Percentiles rank a stretch among this genome's conserved stretches.
These are phyloP conservation scores for Steinernema carpocapsae DNA, from an alignment of 2,888 invertebrate species.

Conservation along the genomic window DNA sequence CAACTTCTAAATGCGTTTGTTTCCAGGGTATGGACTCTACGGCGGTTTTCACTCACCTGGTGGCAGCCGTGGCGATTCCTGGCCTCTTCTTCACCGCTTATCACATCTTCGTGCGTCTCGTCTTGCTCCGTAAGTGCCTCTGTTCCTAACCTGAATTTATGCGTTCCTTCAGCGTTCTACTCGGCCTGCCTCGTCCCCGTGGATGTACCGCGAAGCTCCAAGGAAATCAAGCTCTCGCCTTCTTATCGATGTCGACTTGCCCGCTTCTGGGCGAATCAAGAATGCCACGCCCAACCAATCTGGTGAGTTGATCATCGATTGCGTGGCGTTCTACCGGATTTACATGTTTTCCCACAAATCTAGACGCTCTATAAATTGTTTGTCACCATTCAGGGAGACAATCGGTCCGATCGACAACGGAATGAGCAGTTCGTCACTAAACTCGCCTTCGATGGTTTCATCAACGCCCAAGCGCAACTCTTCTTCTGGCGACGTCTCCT, in stretches of 20 bases:
- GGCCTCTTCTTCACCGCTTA: not conserved
- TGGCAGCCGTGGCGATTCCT: too few species aligned
- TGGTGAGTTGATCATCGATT: slow-evolving; percentile 16
- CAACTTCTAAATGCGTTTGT: too few species aligned
- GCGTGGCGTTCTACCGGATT: not conserved
- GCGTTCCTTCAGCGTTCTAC: not conserved
- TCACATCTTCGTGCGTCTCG: not conserved
- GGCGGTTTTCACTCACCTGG: too few species aligned
- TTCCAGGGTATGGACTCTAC: not conserved
- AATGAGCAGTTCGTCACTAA: not conserved
- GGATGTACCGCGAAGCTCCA: too few species aligned
- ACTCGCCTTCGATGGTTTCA: not conserved
- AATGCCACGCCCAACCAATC: slow-evolving; percentile 6
- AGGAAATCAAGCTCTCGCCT: too few species aligned
- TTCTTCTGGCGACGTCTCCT: not conserved
- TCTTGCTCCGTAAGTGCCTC: not conserved
- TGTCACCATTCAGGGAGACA: not conserved
- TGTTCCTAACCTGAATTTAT: not conserved
- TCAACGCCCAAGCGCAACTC: too few species aligned
- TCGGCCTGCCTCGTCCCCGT: not conserved
- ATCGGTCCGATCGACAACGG: not conserved
- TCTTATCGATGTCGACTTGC: not conserved
- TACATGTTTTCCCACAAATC: not conserved
- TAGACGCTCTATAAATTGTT: not conserved
- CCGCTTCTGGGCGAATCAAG: not conserved